Percentiles rank a stretch among this genome's conserved stretches.
phyloP scores from a whole-genome alignment of 2,888 invertebrate species.

The Apotomis capreana region DNA sequence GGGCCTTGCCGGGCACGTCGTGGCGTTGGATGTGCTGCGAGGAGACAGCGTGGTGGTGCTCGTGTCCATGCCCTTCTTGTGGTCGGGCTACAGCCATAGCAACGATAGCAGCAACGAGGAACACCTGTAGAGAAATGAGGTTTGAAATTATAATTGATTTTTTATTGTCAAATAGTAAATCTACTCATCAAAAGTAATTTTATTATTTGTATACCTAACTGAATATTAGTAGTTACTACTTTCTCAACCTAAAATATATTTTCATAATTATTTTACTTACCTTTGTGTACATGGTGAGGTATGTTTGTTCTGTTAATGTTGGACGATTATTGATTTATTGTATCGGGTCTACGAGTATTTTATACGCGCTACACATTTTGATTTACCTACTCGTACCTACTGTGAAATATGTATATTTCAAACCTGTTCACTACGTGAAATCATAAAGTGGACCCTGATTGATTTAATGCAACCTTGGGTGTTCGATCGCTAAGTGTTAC shows the following conservation, averaged over 20 bases:
- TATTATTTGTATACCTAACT: no score
- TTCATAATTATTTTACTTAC: not conserved
- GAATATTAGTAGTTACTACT: no score
- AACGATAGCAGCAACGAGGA: constrained; percentile 5
- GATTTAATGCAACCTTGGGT: not conserved
- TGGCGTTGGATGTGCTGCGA: not conserved
- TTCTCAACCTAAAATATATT: not conserved
- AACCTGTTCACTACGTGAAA: not conserved
- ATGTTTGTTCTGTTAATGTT: not conserved
- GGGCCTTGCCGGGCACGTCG: not conserved
- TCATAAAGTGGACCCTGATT: not conserved
- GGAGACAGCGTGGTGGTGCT: constrained; percentile 46
- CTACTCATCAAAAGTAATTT: no score
- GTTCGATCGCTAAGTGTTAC: not conserved
- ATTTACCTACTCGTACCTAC: not conserved
- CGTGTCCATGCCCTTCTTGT: constrained; percentile 44
- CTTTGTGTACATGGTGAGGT: not conserved
- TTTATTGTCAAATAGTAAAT: no score
- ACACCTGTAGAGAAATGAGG: not conserved
- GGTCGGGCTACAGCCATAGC: constrained; percentile 45
- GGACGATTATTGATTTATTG: not conserved
- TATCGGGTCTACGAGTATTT: not conserved
- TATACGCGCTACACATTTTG: not conserved
- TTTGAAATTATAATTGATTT: no score
- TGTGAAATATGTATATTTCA: not conserved